These are phyloP conservation scores for Melanogrammus aeglefinus DNA, from an alignment of 2,797 vertebrate genomes.

Conservation along the genomic window DNA sequence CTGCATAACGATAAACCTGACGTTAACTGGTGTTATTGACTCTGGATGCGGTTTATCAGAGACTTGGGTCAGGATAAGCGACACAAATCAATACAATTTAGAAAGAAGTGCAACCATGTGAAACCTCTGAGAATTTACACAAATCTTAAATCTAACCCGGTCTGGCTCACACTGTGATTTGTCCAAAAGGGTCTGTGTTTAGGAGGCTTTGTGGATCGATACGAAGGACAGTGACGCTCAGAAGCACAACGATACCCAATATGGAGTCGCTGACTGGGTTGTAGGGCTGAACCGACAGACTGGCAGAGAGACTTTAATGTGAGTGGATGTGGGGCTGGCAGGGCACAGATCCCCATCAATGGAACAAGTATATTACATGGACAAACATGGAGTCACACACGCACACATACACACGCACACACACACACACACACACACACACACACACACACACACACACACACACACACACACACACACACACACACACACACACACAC, in stretches of 20 bases:
- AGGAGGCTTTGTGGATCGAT: background rate
- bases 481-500: too few relatives aligned
- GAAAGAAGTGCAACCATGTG: too few relatives aligned
- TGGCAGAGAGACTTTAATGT: constrained; percentile 9
- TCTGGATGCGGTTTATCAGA: background rate
- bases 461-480: too few relatives aligned
- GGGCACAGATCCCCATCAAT: constrained; percentile 37
- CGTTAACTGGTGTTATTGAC: background rate
- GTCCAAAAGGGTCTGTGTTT: too few relatives aligned
- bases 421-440: too few relatives aligned
- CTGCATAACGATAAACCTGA: background rate
- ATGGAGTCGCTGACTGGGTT: background rate
- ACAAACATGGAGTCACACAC: too few relatives aligned
- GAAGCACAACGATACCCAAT: background rate
- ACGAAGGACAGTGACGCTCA: background rate
- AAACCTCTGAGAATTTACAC: too few relatives aligned
- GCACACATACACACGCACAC: too few relatives aligned
- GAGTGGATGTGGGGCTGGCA: constrained; percentile 18
- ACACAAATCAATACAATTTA: background rate
- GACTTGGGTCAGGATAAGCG: background rate
- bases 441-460: too few relatives aligned
- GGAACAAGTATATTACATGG: constrained; percentile 15
- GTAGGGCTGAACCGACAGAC: constrained; percentile 11
- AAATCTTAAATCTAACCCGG: too few relatives aligned
- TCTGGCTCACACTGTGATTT: too few relatives aligned